phyloP scores from a whole-genome alignment of 2,888 invertebrate species.

The Eretmocerus hayati region DNA sequence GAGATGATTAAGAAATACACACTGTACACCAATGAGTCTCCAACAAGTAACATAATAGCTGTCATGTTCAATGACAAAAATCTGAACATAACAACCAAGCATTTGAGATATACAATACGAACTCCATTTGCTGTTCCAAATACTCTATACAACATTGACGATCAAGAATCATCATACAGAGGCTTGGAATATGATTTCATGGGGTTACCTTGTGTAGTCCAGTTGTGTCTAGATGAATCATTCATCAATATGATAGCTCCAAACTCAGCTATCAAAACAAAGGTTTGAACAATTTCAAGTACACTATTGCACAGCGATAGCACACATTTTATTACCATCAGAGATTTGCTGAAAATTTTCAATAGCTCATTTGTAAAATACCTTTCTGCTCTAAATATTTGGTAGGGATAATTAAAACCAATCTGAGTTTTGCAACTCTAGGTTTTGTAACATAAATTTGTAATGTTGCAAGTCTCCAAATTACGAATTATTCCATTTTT shows the following conservation, averaged over 20 bases:
- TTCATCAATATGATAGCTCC: conserved; percentile 29
- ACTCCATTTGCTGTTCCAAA: conserved; percentile 25
- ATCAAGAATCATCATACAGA: conserved; percentile 6
- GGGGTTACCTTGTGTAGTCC: conserved; percentile 29
- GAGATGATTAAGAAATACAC: conserved; percentile 32
- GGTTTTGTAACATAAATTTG: no score
- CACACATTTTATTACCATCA: background rate
- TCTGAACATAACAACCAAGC: conserved; percentile 23
- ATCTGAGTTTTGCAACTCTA: no score
- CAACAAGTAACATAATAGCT: conserved; percentile 27
- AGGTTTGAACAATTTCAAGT: conserved; percentile 17
- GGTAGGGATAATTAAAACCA: no score
- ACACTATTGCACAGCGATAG: background rate
- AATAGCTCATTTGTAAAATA: no score
- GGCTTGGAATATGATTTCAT: conserved; percentile 10
- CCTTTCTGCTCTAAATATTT: no score
- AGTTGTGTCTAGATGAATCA: conserved; percentile 36
- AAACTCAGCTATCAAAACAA: conserved; percentile 13
- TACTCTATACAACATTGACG: conserved; percentile 26
- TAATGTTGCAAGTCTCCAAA: no score
- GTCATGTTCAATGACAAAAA: conserved; percentile 31
- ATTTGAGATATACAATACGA: conserved; percentile 35
- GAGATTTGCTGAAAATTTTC: no score
- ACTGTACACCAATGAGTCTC: conserved; percentile 23
- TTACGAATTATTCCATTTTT: no score